Evolutionary conservation across 2,888 invertebrate genomes (phyloP), one percentile per base, ranked within the genome.

Genomic region (Dyspetes luteomarginatus): DNA sequence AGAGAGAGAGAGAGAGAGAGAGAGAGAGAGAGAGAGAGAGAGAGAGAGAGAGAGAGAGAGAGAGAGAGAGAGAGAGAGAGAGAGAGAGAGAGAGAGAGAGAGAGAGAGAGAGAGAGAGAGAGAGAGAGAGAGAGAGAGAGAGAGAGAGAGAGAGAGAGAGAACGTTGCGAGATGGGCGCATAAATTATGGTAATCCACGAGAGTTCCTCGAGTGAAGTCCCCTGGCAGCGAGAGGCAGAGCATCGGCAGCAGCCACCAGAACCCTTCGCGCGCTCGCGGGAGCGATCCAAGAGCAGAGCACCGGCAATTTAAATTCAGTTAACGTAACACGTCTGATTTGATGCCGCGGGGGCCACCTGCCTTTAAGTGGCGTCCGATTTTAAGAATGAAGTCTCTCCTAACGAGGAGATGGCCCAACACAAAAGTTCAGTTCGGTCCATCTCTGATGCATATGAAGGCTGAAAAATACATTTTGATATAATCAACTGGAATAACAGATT

Each of bases 231-330:
- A 52, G 50, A 30, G 72, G 56, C 56, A 24, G n/a, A n/a, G 60
- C 65, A 72, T 28, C 65, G 67, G 52, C 67, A 68, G 45, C 73
- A 43, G 22, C 41, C 22, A 9, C 26, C 19, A 26, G 65, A 68
- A 64, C 50, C 73, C 64, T 81, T 79, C 76, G 83, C 73, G 69
- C 69, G 83, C 73, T 65, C 69, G 65, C 77, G 60, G 45, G 80
- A 77, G 80, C 78, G 56, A 73, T 52, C 73, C 43, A 55, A 48
- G 64, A 73, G 64, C 48, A 24, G 73, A 52, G 41, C 50, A 58
- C 81, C 79, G 86, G 85, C 89, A 86, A 90, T 91, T 91, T 90
- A 89, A 91, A 91, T 91, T 90, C 90, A 89, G 91, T 91, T 91
- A 90, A 89, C 90, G 89, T 87, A 88, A 89, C 89, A 87, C 89